phyloP scores from a whole-genome alignment of 2,113 vertebrate genomes.

The Picathartes gymnocephalus region DNA sequence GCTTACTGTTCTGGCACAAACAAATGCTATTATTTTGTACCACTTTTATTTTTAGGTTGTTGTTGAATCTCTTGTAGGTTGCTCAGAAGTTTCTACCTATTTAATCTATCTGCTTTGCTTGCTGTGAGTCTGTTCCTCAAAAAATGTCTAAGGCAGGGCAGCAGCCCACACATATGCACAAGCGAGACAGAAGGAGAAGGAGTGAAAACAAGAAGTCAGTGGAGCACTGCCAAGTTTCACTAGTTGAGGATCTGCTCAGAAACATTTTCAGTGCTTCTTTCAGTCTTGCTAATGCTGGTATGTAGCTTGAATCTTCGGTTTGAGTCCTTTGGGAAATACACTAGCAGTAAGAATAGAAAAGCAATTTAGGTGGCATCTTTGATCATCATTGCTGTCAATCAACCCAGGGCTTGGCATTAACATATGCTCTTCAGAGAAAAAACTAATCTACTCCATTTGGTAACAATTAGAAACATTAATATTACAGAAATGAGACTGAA shows the following conservation, averaged over 20 bases:
- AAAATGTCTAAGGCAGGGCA: slow-evolving; percentile 57
- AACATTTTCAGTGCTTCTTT: slow-evolving; percentile 53
- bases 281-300: slow-evolving; percentile 41
- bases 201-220: slow-evolving; percentile 62
- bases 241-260: slow-evolving; percentile 53
- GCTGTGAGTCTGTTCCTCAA: slow-evolving; percentile 49
- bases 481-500: slow-evolving; percentile 18
- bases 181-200: slow-evolving; percentile 62
- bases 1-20: neutral
- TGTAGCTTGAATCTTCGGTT: slow-evolving; percentile 34
- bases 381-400: slow-evolving; percentile 54
- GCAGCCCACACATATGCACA: slow-evolving; percentile 58
- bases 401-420: slow-evolving; percentile 36
- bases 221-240: slow-evolving; percentile 52
- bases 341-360: slow-evolving; percentile 54
- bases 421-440: slow-evolving; percentile 60
- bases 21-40: slow-evolving; percentile 18
- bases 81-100: slow-evolving; percentile 50
- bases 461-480: slow-evolving; percentile 46
- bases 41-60: slow-evolving; percentile 37
- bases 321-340: slow-evolving; percentile 50
- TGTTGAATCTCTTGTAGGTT: slow-evolving; percentile 22
- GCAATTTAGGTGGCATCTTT: slow-evolving; percentile 57
- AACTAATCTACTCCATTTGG: slow-evolving; percentile 57
- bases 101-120: slow-evolving; percentile 52